These are phyloP conservation scores for Drosophila teissieri DNA, from an alignment of 1,140 invertebrate species.

Conservation along the genomic window DNA sequence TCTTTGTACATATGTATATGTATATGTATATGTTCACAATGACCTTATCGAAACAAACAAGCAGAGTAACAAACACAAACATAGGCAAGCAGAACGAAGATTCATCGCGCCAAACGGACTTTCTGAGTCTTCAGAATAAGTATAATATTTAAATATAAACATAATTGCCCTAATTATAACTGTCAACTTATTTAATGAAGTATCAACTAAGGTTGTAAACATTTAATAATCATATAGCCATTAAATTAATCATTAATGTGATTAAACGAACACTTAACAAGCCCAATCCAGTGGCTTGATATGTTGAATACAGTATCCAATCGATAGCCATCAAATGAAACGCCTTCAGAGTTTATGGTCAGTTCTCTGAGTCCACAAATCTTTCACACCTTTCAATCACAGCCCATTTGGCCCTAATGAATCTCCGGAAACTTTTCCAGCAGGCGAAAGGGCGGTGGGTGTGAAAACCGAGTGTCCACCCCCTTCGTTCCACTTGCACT, in stretches of 20 bases:
- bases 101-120: constrained; percentile 5
- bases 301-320: too few species aligned
- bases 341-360: constrained; percentile 16
- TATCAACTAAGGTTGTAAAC: too few species aligned
- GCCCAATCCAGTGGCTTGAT: background rate
- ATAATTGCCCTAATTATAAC: background rate
- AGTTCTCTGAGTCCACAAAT: background rate
- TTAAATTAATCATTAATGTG: too few species aligned
- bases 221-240: too few species aligned
- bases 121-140: background rate
- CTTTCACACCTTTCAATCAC: constrained; percentile 46
- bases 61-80: constrained; percentile 23
- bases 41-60: constrained; percentile 38
- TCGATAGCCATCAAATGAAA: constrained; percentile 19
- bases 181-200: too few species aligned
- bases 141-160: background rate
- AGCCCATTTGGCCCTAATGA: constrained; percentile 35
- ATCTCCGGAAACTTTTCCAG: constrained; percentile 26
- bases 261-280: background rate
- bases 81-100: constrained; percentile 6
- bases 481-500: constrained; percentile 31
- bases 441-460: background rate
- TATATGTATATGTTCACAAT: background rate
- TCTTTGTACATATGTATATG: background rate
- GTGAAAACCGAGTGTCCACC: constrained; percentile 6